These are phyloP conservation scores for Galeopsomyia nigrocyanea DNA, from an alignment of 2,888 invertebrate genomes.

Conservation along the genomic window DNA sequence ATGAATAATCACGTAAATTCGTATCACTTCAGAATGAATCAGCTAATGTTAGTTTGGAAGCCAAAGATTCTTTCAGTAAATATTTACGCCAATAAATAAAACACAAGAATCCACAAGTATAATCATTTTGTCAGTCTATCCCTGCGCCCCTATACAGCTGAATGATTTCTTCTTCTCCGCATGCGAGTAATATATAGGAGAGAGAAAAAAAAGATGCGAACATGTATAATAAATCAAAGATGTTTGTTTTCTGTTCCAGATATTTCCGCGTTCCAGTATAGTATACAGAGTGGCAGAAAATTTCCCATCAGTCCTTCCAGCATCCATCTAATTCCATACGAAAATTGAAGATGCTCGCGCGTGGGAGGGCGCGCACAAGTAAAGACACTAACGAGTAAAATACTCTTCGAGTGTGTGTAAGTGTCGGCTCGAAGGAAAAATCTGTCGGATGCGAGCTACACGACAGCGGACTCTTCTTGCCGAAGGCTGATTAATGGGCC, in stretches of 20 bases:
- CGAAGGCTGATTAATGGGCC: constrained; percentile 62
- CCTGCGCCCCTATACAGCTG: too few species aligned
- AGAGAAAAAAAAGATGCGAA: too few species aligned
- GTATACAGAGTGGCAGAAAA: background rate
- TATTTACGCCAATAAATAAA: too few species aligned
- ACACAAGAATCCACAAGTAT: too few species aligned
- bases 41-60: too few species aligned
- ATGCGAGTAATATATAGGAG: too few species aligned
- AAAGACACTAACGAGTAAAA: constrained; percentile 54
- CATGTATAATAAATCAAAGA: constrained; percentile 19
- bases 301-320: constrained; percentile 11
- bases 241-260: constrained; percentile 34
- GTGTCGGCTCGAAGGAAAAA: constrained; percentile 55
- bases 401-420: constrained; percentile 47
- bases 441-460: constrained; percentile 58
- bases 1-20: too few species aligned
- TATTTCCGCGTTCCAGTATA: constrained; percentile 21
- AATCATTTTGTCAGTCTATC: too few species aligned
- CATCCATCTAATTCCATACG: constrained; percentile 55
- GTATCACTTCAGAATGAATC: too few species aligned
- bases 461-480: constrained; percentile 56
- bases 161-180: too few species aligned
- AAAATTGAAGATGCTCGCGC: constrained; percentile 57
- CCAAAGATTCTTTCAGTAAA: too few species aligned
- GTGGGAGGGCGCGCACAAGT: constrained; percentile 55